Base-by-base conservation (phyloP, 2,888 invertebrate genomes). In the Drosophila formosana region DNA sequence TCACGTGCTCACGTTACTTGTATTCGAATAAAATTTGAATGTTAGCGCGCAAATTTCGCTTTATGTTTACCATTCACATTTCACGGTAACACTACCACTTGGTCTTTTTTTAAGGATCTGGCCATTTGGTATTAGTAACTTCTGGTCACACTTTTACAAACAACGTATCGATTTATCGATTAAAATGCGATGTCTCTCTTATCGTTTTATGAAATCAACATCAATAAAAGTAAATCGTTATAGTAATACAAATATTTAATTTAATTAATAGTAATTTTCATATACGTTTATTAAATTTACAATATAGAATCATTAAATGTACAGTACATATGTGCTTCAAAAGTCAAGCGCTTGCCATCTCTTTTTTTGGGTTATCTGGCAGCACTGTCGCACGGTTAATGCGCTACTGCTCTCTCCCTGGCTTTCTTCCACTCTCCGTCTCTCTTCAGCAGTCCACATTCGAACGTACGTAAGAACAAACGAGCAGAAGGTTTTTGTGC, bases 361-460 rank as follows among this genome's bases (percentile, higher is more conserved):
- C 2, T 9, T 37, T 11, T 28, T 7, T 49, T 46, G 7, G 4
- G 3, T 25, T 25, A 47, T 75, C 68, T 72, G 75, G 75, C 65
- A 78, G 3, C 68, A 18, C 55, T 25, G 7, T 47, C 9, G 13
- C 28, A 60, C 64, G 50, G 57, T 73, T 75, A 60, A 73, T 75
- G 75, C 43, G 78, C 68, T 75, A 75, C 74, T 75, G 75, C 75
- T 75, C 78, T 78, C 74, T 73, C 78, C 61, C 39, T 67, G 66
- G 58, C 64, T 71, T 77, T 78, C 80, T 79, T 75, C 66, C 66
- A 78, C 78, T 78, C 80, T 77, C 78, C 80, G 73, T 78, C 78
- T 78, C 78, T 70, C 80, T 79, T 78, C 77, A 80, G 78, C 78
- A 78, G 78, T 78, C 81, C 68, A 66, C 78, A 75, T 80, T 77